phyloP scores from a whole-genome alignment of 2,113 vertebrate genomes.

The Alexandromys fortis region DNA sequence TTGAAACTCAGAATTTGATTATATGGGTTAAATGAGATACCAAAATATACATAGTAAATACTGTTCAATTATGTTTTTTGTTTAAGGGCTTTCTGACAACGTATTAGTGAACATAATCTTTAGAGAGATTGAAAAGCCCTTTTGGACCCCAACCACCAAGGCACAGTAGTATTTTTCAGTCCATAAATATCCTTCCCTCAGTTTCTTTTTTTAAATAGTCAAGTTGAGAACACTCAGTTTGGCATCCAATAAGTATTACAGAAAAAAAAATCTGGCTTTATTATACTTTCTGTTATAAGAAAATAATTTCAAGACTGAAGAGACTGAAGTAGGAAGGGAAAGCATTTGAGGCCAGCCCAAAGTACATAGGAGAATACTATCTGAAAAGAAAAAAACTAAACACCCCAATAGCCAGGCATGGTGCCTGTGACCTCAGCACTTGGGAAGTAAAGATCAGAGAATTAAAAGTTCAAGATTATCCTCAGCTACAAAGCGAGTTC shows the following conservation, averaged over 20 bases:
- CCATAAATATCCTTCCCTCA: not conserved
- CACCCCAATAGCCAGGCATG: not conserved
- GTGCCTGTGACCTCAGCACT: not conserved
- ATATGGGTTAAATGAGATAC: not conserved
- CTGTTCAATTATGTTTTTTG: not conserved
- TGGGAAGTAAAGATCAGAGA: not conserved
- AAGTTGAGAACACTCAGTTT: not conserved
- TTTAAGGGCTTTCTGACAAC: not conserved
- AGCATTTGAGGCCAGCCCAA: not conserved
- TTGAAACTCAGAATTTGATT: not conserved
- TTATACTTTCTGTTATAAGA: conserved; percentile 43
- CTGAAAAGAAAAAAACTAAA: not conserved
- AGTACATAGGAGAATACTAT: not conserved
- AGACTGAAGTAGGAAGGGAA: not conserved
- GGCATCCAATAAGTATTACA: not conserved
- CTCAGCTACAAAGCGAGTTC: not conserved
- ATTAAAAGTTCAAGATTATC: not conserved
- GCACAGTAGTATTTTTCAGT: not conserved
- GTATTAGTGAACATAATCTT: not conserved
- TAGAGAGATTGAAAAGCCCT: not conserved
- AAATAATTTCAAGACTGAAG: not conserved
- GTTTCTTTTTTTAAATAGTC: not conserved
- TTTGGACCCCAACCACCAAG: not conserved
- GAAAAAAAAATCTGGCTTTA: conserved; percentile 23
- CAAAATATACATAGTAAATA: not conserved